Conservation (phyloP, 2,888 invertebrate species). For the Bembecia ichneumoniformis region DNA sequence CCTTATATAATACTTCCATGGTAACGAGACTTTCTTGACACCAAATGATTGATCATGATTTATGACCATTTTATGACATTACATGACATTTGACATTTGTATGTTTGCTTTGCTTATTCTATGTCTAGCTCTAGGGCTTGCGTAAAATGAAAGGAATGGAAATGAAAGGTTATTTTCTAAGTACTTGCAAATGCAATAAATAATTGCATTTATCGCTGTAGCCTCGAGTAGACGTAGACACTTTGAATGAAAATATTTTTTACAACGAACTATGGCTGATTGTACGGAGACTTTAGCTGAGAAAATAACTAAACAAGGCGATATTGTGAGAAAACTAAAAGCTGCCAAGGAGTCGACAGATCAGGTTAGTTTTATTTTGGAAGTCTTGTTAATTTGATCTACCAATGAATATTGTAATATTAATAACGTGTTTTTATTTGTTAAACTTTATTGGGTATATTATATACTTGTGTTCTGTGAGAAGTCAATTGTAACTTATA, state of each 20-base stretch:
- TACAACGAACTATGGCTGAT: constrained; percentile 40
- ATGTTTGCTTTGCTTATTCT: constrained; percentile 5
- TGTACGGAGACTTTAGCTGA: constrained; percentile 43
- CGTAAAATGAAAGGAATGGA: constrained; percentile 36
- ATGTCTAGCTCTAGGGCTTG: too few relatives aligned
- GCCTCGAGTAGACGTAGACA: constrained; percentile 28
- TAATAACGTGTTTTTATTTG: neutral
- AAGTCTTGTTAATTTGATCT: neutral
- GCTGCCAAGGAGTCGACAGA: constrained; percentile 82
- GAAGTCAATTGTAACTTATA: neutral
- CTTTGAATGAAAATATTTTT: constrained; percentile 1
- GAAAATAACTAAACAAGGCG: constrained; percentile 78
- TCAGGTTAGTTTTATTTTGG: constrained; percentile 69
- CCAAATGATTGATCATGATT: too few relatives aligned
- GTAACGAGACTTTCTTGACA: too few relatives aligned
- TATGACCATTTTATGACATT: neutral
- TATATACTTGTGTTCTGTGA: too few relatives aligned
- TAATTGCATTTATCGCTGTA: constrained; percentile 34
- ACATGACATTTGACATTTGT: neutral
- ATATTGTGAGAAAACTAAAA: constrained; percentile 86
- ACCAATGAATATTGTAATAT: constrained; percentile 26
- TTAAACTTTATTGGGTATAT: neutral
- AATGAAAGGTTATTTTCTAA: constrained; percentile 29
- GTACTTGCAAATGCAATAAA: constrained; percentile 5
- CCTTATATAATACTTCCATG: too few relatives aligned